Evolutionary conservation across 2,797 vertebrate species (phyloP).

Genomic region (Eulemur coronatus): DNA sequence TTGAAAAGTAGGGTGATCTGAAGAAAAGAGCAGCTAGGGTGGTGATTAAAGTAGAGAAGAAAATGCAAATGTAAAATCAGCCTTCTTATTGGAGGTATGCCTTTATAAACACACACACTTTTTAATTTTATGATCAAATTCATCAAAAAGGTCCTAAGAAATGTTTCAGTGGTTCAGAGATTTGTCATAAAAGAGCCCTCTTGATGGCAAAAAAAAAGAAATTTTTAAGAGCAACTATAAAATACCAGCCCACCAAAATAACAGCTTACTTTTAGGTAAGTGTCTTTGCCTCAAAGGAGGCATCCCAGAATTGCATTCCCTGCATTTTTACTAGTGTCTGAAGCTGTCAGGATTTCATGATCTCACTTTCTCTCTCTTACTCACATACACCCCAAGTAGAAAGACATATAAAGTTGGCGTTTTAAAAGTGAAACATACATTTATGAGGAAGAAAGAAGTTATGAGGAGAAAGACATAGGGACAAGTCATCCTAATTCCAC

Average conservation of each 20-base stretch:
- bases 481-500: slow-evolving; percentile 7
- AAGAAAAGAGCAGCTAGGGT: slow-evolving; percentile 46
- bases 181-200: slow-evolving; percentile 60
- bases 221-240: slow-evolving; percentile 43
- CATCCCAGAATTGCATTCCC: neutral
- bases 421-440: slow-evolving; percentile 49
- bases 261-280: slow-evolving; percentile 5
- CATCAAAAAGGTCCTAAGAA: slow-evolving; percentile 28
- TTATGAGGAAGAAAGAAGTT: slow-evolving; percentile 39
- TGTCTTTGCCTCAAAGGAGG: slow-evolving; percentile 17
- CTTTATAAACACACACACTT: neutral
- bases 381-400: neutral
- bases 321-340: neutral
- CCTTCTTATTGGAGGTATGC: slow-evolving; percentile 42
- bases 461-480: neutral
- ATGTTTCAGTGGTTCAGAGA: slow-evolving; percentile 33
- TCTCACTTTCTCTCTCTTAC: neutral
- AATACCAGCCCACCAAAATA: slow-evolving; percentile 10
- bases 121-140: slow-evolving; percentile 26
- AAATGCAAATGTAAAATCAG: slow-evolving; percentile 50
- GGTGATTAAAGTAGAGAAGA: slow-evolving; percentile 41
- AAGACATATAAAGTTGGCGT: neutral
- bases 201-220: slow-evolving; percentile 40
- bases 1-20: slow-evolving; percentile 44
- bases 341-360: neutral